phyloP scores from a whole-genome alignment of 2,797 vertebrate species.

The Melanotaenia nigrans region DNA sequence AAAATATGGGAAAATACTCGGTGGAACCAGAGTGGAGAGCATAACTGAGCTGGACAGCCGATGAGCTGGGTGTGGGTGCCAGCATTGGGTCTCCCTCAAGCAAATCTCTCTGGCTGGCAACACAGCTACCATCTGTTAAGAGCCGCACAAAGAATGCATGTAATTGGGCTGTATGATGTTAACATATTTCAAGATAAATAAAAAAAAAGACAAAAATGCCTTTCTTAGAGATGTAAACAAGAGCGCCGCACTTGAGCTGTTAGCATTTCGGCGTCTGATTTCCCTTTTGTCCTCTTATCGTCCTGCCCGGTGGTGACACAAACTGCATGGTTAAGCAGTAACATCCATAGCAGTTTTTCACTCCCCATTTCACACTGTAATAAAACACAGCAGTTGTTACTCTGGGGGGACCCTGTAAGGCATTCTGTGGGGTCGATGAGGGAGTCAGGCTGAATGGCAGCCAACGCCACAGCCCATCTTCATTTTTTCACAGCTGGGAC shows the following conservation, averaged over 20 bases:
- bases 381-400: constrained; percentile 87
- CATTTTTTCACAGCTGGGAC: constrained; percentile 65
- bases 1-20: constrained; percentile 47
- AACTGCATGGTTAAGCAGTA: constrained; percentile 85
- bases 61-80: constrained; percentile 51
- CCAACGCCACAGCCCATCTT: constrained; percentile 81
- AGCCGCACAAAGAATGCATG: constrained; percentile 58
- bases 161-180: constrained; percentile 59
- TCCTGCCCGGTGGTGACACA: constrained; percentile 79
- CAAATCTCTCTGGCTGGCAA: constrained; percentile 60
- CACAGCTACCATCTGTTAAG: constrained; percentile 61
- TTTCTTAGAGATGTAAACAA: constrained; percentile 64
- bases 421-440: constrained; percentile 84
- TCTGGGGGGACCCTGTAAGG: constrained; percentile 85
- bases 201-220: constrained; percentile 46
- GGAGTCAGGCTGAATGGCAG: constrained; percentile 86
- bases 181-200: constrained; percentile 72
- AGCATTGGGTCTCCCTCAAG: constrained; percentile 49
- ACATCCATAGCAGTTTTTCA: constrained; percentile 86
- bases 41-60: constrained; percentile 55
- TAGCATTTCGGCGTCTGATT: constrained; percentile 68
- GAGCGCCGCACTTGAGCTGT: constrained; percentile 44
- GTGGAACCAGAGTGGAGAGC: constrained; percentile 29
- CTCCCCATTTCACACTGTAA: constrained; percentile 88
- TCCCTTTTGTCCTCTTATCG: constrained; percentile 80